phyloP scores from a whole-genome alignment of 2,113 vertebrate species.

The Plestiodon gilberti region DNA sequence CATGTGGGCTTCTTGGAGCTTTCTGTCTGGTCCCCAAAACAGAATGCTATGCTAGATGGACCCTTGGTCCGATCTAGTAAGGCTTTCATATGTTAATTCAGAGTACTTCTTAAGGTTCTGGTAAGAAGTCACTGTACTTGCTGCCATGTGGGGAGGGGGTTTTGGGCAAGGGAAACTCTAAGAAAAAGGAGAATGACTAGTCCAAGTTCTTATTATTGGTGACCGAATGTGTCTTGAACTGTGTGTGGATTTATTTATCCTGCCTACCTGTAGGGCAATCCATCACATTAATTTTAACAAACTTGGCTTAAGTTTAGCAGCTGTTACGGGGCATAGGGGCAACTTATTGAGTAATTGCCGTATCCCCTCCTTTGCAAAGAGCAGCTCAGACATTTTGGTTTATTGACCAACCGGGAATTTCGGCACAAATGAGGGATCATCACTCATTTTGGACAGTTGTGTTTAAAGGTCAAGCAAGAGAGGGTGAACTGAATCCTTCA shows the following conservation, averaged over 20 bases:
- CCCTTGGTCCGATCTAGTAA: too few species aligned
- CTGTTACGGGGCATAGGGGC: not conserved
- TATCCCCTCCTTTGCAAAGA: not conserved
- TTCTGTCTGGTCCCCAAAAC: too few species aligned
- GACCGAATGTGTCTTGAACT: not conserved
- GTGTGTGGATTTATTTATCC: not conserved
- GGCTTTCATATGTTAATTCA: too few species aligned
- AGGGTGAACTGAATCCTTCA: constrained; percentile 1
- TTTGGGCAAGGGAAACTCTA: not conserved
- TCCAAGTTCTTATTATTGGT: not conserved
- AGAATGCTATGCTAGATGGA: too few species aligned
- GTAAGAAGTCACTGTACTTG: not conserved
- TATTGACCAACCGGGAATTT: constrained; percentile 1
- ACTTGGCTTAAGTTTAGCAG: not conserved
- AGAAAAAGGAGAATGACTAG: not conserved
- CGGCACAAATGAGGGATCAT: constrained; percentile 12
- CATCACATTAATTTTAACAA: not conserved
- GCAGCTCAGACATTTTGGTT: not conserved
- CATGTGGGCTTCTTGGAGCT: too few species aligned
- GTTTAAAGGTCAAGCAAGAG: not conserved
- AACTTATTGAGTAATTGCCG: constrained; percentile 13
- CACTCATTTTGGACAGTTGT: constrained; percentile 9
- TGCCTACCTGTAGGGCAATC: not conserved
- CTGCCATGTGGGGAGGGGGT: not conserved
- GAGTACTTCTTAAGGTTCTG: not conserved